Conservation (phyloP, 2,797 vertebrate genomes). For the Lacerta bilineata region DNA sequence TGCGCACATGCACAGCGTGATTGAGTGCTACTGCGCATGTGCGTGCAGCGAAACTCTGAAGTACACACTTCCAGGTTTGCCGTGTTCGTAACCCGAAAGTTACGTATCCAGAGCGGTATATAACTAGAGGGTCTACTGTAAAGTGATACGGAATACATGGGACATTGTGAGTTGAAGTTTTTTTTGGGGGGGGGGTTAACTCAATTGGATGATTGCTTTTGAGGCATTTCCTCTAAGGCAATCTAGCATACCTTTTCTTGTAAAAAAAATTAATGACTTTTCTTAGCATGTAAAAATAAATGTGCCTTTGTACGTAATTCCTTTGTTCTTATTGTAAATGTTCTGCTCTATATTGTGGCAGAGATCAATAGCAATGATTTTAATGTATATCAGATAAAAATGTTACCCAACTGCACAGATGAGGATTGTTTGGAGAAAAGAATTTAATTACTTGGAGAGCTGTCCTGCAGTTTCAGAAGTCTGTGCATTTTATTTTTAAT, state of each 20-base stretch:
- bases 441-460: conserved; percentile 9
- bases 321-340: conserved; percentile 3
- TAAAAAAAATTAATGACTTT: not conserved
- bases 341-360: fast-evolving
- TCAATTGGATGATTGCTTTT: not conserved
- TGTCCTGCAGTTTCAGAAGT: conserved; percentile 13
- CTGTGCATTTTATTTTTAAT: conserved; percentile 12
- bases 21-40: too few relatives aligned
- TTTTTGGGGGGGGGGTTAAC: too few relatives aligned
- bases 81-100: too few relatives aligned
- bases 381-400: conserved; percentile 19
- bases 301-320: fast-evolving
- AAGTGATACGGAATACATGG: conserved; percentile 17
- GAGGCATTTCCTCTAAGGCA: not conserved
- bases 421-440: not conserved
- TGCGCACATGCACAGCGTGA: too few relatives aligned
- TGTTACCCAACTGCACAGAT: conserved; percentile 25
- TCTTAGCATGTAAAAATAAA: conserved; percentile 7
- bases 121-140: not conserved
- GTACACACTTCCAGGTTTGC: too few relatives aligned
- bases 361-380: not conserved
- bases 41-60: fast-evolving
- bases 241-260: not conserved
- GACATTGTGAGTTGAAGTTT: conserved; percentile 2
- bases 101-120: too few relatives aligned